These are phyloP conservation scores for Gallinago solitaria DNA, from an alignment of 2,797 vertebrate genomes.

Conservation along the genomic window DNA sequence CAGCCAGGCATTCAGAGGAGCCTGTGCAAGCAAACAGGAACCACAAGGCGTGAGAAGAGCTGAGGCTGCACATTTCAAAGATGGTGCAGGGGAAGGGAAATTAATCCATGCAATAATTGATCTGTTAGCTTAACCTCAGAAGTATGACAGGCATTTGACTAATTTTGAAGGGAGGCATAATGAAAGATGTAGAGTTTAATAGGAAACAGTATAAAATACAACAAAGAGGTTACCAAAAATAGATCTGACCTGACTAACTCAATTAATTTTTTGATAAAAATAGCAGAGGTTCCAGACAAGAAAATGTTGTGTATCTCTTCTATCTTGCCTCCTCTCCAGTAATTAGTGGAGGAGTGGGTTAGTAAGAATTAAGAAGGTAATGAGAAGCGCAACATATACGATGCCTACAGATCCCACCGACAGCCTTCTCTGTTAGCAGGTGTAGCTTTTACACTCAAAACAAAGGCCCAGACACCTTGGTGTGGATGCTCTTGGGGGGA, in stretches of 20 bases:
- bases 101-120: neutral
- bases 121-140: conserved; percentile 16
- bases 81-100: neutral
- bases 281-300: neutral
- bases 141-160: neutral
- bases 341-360: neutral
- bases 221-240: neutral
- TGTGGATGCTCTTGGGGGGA: neutral
- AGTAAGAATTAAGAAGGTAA: neutral
- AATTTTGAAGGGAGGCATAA: neutral
- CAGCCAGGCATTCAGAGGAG: neutral
- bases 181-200: neutral
- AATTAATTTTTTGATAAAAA: neutral
- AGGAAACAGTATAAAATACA: neutral
- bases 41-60: neutral
- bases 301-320: neutral
- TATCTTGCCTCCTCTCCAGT: neutral
- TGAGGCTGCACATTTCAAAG: neutral
- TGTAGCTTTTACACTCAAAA: neutral
- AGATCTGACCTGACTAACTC: neutral
- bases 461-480: fast-evolving
- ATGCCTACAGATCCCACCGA: neutral
- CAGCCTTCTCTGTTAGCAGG: fast-evolving
- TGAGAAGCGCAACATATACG: neutral
- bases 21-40: neutral